These are phyloP conservation scores for human DNA, from an alignment of 2,113 vertebrate genomes.

Conservation along the genomic window DNA sequence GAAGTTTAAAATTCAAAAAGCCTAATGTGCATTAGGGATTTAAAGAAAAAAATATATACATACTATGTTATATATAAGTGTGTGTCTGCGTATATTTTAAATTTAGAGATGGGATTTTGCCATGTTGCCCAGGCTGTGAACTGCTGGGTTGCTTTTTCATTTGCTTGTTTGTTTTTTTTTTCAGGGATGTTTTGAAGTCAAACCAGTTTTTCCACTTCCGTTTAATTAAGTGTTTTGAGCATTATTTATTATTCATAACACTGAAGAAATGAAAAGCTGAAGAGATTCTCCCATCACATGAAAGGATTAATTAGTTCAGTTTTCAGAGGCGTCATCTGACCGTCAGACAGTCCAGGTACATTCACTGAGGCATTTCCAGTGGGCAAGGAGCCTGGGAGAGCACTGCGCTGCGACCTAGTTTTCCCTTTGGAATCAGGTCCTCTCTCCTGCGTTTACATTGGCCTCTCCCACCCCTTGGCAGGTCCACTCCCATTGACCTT, in stretches of 20 bases:
- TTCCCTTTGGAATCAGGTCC: slow-evolving; percentile 10
- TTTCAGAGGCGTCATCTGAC: slow-evolving; percentile 19
- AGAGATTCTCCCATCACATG: not conserved
- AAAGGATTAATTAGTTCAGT: not conserved
- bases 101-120: not conserved
- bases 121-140: not conserved
- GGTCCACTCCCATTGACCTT: not conserved
- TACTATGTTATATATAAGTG: no score
- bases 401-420: not conserved
- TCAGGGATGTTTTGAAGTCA: not conserved
- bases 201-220: not conserved
- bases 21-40: not conserved
- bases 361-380: not conserved
- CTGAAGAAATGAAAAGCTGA: not conserved
- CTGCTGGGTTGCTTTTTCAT: no score
- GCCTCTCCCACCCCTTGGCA: not conserved
- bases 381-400: not conserved
- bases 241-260: not conserved
- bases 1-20: not conserved
- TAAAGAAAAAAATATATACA: no score
- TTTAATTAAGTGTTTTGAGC: not conserved
- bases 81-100: not conserved
- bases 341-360: not conserved
- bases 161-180: no score
- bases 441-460: not conserved